A percentile compares a stretch with the other conserved stretches of the same genome.
Conservation (phyloP, 2,113 vertebrate genomes). For the Apteryx owenii region DNA sequence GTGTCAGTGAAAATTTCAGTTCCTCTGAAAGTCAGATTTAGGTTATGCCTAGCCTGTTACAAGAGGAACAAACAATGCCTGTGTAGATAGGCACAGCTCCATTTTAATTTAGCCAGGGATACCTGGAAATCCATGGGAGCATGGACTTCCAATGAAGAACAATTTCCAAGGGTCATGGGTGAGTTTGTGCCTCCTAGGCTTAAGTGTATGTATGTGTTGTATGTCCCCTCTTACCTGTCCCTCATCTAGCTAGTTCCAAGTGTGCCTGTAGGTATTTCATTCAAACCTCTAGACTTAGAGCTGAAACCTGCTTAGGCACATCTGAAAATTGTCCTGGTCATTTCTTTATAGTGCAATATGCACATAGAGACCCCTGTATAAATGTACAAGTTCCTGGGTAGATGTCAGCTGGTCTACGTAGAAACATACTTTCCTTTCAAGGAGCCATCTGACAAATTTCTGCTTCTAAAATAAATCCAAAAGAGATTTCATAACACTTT, state of each 20-base stretch:
- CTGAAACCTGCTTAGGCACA: neutral
- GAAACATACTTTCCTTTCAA: neutral
- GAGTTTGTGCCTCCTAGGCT: neutral
- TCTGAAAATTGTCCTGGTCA: neutral
- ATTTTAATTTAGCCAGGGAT: too few species aligned
- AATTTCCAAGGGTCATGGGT: neutral
- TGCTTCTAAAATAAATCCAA: neutral
- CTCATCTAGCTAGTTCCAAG: fast-evolving
- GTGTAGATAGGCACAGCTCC: too few species aligned
- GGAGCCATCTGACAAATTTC: neutral
- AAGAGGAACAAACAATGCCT: too few species aligned
- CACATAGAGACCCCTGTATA: fast-evolving
- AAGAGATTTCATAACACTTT: neutral
- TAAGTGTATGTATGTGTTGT: fast-evolving
- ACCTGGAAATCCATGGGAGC: too few species aligned
- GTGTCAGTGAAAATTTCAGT: too few species aligned
- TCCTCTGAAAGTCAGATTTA: too few species aligned
- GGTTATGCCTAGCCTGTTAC: too few species aligned
- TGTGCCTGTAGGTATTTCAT: neutral
- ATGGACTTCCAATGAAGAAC: too few species aligned
- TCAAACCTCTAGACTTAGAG: neutral
- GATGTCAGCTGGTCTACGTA: neutral
- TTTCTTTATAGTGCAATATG: neutral
- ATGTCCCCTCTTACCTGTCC: neutral
- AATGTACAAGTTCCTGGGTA: neutral